phyloP scores from a whole-genome alignment of 2,797 vertebrate genomes.

The Sardinella longiceps region DNA sequence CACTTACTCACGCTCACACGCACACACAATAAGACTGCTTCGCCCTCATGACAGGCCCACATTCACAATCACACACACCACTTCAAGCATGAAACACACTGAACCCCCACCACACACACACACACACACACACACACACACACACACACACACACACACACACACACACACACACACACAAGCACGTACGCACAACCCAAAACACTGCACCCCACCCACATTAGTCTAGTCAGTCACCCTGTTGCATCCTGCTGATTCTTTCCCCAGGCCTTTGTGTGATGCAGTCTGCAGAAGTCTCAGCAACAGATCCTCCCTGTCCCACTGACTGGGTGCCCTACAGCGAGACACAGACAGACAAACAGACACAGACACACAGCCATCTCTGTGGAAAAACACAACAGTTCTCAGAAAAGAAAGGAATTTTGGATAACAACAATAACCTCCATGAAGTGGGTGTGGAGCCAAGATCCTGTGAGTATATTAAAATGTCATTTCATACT shows the following conservation, averaged over 20 bases:
- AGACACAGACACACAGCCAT: background rate
- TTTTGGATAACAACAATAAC: background rate
- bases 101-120: background rate
- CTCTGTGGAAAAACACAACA: background rate
- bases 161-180: background rate
- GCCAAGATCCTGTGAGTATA: background rate
- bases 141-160: background rate
- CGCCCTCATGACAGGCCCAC: background rate
- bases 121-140: background rate
- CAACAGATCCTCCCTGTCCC: conserved; percentile 22
- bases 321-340: background rate
- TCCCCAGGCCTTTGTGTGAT: conserved; percentile 14
- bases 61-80: background rate
- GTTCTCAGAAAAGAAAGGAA: background rate
- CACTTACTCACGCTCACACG: background rate
- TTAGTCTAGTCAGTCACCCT: conserved; percentile 13
- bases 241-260: conserved; percentile 3
- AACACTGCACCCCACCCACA: conserved; percentile 17
- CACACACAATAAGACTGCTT: background rate
- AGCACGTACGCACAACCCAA: background rate
- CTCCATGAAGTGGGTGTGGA: background rate
- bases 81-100: background rate
- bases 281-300: background rate
- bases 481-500: background rate
- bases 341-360: background rate